Evolutionary conservation across 2,888 invertebrate genomes (phyloP), one percentile per base, ranked within the genome.

Genomic region (Leptinotarsa tumamoca): DNA sequence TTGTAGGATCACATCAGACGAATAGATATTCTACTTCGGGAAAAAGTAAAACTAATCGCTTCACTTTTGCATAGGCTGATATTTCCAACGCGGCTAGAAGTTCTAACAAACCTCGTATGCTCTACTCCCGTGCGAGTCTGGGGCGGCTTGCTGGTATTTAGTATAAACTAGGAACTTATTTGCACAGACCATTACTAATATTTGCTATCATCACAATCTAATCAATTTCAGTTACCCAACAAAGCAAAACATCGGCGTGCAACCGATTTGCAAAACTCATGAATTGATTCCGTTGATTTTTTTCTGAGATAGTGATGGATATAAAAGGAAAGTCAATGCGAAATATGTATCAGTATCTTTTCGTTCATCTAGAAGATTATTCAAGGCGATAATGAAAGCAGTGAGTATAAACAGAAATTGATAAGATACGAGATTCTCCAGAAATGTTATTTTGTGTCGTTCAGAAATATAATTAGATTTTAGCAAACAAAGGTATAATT

Each of bases 381-480:
- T 14, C 21, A 23, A 21, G 14, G 13, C 23, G 23, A 58, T 21
- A 23, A 58, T 58, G 58, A 58, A 58, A 58, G 23, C 21, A 15
- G 58, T 58, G 17, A 58, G 58, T 23, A 58, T 23, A 23, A 21
- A 18, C 13, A 61, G 33, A 71, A 71, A 43, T 43, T 52, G 52
- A 52, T 52, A 52, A 52, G 15, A 52, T 52, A 17, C 2, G 52
- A 52, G n/a, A 52, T 17, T 43, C 52, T 17, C n/a, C 17, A 52
- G 52, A n/a, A 52, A n/a, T 15, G 52, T 52, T 52, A 52, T 52
- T 52, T 15, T 43, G 10, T 43, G 43, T 10, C 43, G 10, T 43
- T 10, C 0, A 43, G 10, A 43, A 43, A 43, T 43, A 43, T 43
- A 43, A 43, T 10, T 43, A 43, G 43, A 43, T 43, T 43, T 43